Conservation (phyloP, 2,888 invertebrate species). For the Tortricodes alternella region DNA sequence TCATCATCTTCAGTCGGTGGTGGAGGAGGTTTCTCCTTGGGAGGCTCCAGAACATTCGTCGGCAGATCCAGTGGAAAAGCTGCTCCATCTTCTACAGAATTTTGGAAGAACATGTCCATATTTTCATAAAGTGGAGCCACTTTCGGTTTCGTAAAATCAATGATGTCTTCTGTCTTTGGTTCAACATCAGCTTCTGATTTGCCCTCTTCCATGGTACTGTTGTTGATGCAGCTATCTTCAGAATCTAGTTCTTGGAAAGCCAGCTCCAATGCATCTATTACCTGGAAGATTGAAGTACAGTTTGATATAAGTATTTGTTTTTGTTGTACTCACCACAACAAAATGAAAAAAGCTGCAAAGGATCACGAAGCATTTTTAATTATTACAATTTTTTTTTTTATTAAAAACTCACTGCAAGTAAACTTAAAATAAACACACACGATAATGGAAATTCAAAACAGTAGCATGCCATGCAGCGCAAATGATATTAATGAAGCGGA, state of each 20-base stretch:
- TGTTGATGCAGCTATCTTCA: conserved; percentile 57
- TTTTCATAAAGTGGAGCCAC: conserved; percentile 84
- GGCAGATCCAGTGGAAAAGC: conserved; percentile 83
- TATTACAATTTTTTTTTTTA: not conserved
- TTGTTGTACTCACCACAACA: not conserved
- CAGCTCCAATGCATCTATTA: conserved; percentile 84
- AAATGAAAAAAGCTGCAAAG: conserved; percentile 16
- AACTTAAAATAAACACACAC: conserved; percentile 31
- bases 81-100: conserved; percentile 49
- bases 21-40: conserved; percentile 94
- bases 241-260: conserved; percentile 85
- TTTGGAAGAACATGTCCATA: conserved; percentile 82
- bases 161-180: conserved; percentile 40
- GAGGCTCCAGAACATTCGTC: conserved; percentile 86
- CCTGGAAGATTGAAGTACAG: conserved; percentile 57
- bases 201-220: conserved; percentile 71
- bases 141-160: conserved; percentile 60
- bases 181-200: conserved; percentile 36
- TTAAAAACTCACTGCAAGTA: conserved; percentile 9
- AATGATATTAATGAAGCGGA: conserved; percentile 62
- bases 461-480: conserved; percentile 55
- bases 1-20: conserved; percentile 85
- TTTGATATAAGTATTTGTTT: not conserved
- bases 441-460: conserved; percentile 38
- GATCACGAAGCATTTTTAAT: not conserved